Conservation (phyloP, 2,797 vertebrate genomes). For the Danio albolineatus region DNA sequence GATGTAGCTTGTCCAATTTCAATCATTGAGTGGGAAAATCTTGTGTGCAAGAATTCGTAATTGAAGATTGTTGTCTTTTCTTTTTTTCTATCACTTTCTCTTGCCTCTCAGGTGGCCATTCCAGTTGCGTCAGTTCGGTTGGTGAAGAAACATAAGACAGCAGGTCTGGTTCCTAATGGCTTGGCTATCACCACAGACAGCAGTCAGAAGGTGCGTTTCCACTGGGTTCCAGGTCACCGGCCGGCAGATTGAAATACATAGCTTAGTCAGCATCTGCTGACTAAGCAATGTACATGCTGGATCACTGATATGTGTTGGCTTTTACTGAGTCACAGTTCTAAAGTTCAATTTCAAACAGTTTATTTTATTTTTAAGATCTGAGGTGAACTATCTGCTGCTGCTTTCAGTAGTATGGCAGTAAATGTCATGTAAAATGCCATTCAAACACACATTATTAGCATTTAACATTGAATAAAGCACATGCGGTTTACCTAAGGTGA, state of each 20-base stretch:
- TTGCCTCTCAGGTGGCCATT: constrained; percentile 84
- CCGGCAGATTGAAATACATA: constrained; percentile 30
- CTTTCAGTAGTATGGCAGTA: no score
- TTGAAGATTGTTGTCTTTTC: neutral
- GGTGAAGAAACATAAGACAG: constrained; percentile 96
- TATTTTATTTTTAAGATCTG: no score
- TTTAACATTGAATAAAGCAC: no score
- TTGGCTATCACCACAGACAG: constrained; percentile 92
- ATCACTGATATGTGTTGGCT: no score
- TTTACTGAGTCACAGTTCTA: no score
- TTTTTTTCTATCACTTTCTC: neutral
- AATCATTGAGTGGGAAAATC: neutral
- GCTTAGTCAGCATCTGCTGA: constrained; percentile 18
- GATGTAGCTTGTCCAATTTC: neutral
- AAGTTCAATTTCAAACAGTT: no score
- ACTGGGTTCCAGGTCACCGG: constrained; percentile 21
- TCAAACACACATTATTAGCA: no score
- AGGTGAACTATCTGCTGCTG: no score
- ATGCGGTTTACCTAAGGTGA: no score
- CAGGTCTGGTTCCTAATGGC: constrained; percentile 92
- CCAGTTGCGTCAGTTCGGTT: constrained; percentile 88
- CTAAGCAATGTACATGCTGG: no score
- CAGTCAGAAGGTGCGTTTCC: constrained; percentile 67
- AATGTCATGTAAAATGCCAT: no score
- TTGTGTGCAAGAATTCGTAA: neutral